Evolutionary conservation across 2,797 vertebrate species (phyloP).

Genomic region (Betta splendens): DNA sequence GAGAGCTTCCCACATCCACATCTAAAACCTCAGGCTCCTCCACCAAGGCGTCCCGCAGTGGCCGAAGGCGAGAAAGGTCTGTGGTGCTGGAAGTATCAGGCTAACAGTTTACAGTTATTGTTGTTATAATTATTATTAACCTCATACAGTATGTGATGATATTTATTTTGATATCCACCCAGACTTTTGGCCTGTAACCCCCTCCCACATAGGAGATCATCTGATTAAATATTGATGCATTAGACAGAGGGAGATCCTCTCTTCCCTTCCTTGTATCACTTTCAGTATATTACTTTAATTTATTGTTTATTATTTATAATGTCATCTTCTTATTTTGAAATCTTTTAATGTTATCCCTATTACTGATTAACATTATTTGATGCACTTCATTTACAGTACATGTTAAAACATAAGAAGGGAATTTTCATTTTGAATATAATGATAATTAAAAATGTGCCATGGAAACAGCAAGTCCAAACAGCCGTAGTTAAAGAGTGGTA

Average conservation of each 20-base stretch:
- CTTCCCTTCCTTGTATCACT: constrained; percentile 9
- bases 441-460: neutral
- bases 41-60: constrained; percentile 86
- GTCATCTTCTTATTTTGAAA: neutral
- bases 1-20: constrained; percentile 88
- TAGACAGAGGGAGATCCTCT: constrained; percentile 10
- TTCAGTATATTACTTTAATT: neutral
- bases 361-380: neutral
- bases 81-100: constrained; percentile 3
- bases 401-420: too few species aligned
- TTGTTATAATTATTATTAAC: neutral
- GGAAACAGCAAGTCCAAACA: too few species aligned
- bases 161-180: constrained; percentile 1
- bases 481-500: constrained; percentile 1
- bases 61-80: constrained; percentile 89
- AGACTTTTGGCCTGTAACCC: neutral
- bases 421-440: neutral
- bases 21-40: constrained; percentile 82
- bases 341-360: neutral
- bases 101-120: neutral
- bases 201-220: constrained; percentile 5
- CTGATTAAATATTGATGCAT: constrained; percentile 59
- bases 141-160: neutral
- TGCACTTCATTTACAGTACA: neutral
- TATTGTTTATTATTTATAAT: neutral